These are phyloP conservation scores for Diplolepis rosae DNA, from an alignment of 2,888 invertebrate genomes.

Conservation along the genomic window DNA sequence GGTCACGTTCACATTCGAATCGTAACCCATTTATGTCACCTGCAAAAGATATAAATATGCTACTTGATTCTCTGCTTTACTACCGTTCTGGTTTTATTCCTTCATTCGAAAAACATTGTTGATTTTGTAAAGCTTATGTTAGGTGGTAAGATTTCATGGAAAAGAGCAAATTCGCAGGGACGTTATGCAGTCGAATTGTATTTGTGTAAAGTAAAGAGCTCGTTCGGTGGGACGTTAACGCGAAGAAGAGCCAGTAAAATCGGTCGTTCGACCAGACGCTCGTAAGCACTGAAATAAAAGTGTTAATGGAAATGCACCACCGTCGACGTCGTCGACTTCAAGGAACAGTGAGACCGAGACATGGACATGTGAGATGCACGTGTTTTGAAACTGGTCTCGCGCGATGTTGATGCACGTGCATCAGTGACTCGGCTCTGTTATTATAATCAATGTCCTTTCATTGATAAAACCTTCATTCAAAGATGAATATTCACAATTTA, in stretches of 20 bases:
- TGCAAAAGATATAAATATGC: not conserved
- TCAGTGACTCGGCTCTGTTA: constrained; percentile 17
- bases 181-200: constrained; percentile 45
- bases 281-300: constrained; percentile 63
- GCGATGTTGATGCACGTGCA: constrained; percentile 26
- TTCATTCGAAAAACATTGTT: not conserved
- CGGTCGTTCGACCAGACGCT: constrained; percentile 55
- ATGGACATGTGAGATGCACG: constrained; percentile 72
- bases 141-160: constrained; percentile 37
- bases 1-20: not conserved
- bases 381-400: constrained; percentile 56
- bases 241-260: constrained; percentile 62
- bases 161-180: constrained; percentile 43
- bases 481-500: not conserved
- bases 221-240: constrained; percentile 56
- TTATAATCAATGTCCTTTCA: constrained; percentile 18
- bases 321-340: constrained; percentile 51
- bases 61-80: no score
- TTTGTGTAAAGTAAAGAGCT: constrained; percentile 54
- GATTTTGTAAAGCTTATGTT: not conserved
- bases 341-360: constrained; percentile 16
- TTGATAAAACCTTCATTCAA: not conserved
- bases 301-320: constrained; percentile 62
- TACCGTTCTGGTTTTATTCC: no score
- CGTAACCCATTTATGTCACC: not conserved